phyloP scores from a whole-genome alignment of 2,113 vertebrate genomes.

The Cyprinodon tularosa region DNA sequence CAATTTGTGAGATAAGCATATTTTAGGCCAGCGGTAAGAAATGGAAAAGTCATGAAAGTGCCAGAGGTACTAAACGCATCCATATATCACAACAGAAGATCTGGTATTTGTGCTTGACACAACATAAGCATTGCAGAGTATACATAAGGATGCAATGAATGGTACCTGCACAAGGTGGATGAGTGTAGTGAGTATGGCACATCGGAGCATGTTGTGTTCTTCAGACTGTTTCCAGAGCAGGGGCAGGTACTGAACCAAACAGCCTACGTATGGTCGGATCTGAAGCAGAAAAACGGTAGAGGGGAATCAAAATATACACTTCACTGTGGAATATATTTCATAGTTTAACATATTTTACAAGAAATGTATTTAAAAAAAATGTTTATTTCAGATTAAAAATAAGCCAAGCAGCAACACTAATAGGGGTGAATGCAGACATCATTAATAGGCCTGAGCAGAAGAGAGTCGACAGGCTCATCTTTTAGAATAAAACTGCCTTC shows the following conservation, averaged over 20 bases:
- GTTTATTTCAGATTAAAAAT: neutral
- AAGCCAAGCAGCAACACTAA: neutral
- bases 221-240: slow-evolving; percentile 98
- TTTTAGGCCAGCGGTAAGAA: neutral
- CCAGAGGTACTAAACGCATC: neutral
- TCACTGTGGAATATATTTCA: neutral
- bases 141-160: neutral
- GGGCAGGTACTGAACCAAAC: slow-evolving; percentile 95
- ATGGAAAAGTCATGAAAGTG: slow-evolving; percentile 1
- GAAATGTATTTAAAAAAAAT: no score
- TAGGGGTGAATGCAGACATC: neutral
- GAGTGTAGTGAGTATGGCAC: slow-evolving; percentile 95
- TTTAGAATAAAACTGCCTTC: neutral
- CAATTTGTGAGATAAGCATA: neutral
- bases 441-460: neutral
- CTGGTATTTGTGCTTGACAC: neutral
- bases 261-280: slow-evolving; percentile 92
- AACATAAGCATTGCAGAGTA: neutral
- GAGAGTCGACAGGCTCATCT: neutral
- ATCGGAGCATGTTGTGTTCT: slow-evolving; percentile 98
- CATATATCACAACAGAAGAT: neutral
- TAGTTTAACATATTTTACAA: neutral
- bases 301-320: neutral
- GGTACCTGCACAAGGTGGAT: slow-evolving; percentile 95
- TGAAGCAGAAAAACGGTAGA: slow-evolving; percentile 50